These are phyloP conservation scores for Eledona agricola DNA, from an alignment of 2,888 invertebrate genomes.

Conservation along the genomic window DNA sequence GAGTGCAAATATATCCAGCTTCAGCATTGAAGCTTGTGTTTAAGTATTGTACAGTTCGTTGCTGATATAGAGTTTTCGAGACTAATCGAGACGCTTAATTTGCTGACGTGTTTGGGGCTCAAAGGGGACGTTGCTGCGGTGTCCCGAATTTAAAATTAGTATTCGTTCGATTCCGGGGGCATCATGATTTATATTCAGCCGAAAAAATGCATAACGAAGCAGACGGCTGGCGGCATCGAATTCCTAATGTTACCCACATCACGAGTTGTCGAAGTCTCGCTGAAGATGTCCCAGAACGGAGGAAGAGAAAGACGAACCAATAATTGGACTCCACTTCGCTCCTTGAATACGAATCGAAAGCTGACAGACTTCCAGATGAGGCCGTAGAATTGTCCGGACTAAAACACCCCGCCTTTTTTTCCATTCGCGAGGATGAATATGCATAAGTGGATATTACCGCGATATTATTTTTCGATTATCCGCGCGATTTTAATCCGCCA, in stretches of 20 bases:
- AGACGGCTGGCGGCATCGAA: conserved; percentile 28
- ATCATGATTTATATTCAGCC: conserved; percentile 40
- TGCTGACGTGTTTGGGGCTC: too few relatives aligned
- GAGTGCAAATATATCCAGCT: too few relatives aligned
- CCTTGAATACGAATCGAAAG: conserved; percentile 48
- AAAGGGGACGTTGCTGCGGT: too few relatives aligned
- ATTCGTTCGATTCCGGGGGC: too few relatives aligned
- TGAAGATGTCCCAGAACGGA: conserved; percentile 35
- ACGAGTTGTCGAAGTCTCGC: conserved; percentile 48
- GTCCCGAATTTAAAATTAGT: too few relatives aligned
- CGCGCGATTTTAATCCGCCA: conserved; percentile 20
- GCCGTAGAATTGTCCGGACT: conserved; percentile 46
- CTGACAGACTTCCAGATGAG: conserved; percentile 44
- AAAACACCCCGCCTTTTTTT: conserved; percentile 39
- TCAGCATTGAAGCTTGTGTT: too few relatives aligned
- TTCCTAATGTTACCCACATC: conserved; percentile 42
- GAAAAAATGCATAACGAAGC: conserved; percentile 39
- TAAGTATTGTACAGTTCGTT: too few relatives aligned
- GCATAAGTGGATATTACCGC: conserved; percentile 24
- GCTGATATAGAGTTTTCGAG: too few relatives aligned
- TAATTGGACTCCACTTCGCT: conserved; percentile 48
- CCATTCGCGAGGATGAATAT: conserved; percentile 26
- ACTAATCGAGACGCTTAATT: too few relatives aligned
- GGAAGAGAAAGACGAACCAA: conserved; percentile 47
- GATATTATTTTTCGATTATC: conserved; percentile 27